Conservation (phyloP, 2,113 vertebrate species). For the Oreochromis aureus region DNA sequence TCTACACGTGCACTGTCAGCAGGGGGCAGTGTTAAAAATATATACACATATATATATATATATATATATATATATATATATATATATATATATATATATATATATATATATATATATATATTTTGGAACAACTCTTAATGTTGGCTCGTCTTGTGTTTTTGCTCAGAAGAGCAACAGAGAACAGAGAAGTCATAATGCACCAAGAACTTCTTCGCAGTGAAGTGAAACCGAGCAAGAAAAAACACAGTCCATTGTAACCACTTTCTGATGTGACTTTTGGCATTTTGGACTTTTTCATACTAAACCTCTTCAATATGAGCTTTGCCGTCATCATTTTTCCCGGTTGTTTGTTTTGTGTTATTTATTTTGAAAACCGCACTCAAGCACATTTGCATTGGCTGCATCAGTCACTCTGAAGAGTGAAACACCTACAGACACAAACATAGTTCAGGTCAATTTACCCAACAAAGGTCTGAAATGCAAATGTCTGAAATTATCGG, state of each 20-base stretch:
- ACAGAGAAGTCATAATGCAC: neutral
- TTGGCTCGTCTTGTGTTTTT: neutral
- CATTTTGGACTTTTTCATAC: neutral
- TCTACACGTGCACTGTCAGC: neutral
- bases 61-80: neutral
- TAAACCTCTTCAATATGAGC: neutral
- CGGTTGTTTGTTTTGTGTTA: neutral
- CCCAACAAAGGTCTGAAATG: neutral
- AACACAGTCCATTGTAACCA: neutral
- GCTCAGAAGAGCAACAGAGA: neutral
- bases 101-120: neutral
- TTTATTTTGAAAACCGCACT: neutral
- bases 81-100: neutral
- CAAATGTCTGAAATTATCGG: neutral
- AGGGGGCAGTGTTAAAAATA: neutral
- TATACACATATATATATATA: neutral
- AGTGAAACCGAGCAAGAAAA: neutral
- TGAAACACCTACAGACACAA: neutral
- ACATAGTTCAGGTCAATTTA: neutral
- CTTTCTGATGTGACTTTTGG: neutral
- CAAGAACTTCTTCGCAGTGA: neutral
- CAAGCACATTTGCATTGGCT: neutral
- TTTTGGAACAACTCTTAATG: neutral
- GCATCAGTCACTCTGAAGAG: neutral
- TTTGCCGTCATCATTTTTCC: neutral